Evolutionary conservation across 2,113 vertebrate species (phyloP), one percentile per base, ranked within the genome.

Genomic region (Eonycteris spelaea): DNA sequence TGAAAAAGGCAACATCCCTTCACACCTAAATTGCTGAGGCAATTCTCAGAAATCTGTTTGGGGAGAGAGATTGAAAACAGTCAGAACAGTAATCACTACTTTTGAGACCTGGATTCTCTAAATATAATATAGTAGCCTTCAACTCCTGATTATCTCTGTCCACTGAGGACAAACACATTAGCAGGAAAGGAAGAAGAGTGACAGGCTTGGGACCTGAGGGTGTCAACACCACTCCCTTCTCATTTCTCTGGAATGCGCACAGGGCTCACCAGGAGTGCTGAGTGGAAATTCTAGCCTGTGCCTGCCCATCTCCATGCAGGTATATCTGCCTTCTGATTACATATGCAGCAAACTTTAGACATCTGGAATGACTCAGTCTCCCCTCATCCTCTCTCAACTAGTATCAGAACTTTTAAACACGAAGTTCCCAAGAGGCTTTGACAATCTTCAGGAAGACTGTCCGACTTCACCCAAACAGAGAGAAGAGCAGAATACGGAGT

Each of bases 1-100:
- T 22, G 61, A 59, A 48, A 83, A 59, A 16, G 70, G 12, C 28
- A 78, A 71, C 35, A 80, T 48, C 57, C 57, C 74, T 95, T 75
- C 67, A 43, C 24, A 84, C 13, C 40, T 59, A 95, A 92, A 95
- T 12, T 91, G 74, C 53, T 59, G 11, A 83, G 70, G 61, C n/a
- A 63, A 68, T 86, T 82, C 83, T 78, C 70, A 90, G 95, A 86
- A 96, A 93, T 40, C 22, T 33, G 79, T 93, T 86, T 19, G 12
- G 95, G 79, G 15, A 86, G 26, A 79, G 22, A 82, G 48, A 82
- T 0, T 77, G 53, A 71, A 95, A 86, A 89, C n/a, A 89, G 55
- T 35, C 33, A 75, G 38, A 90, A 28, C 71, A 57, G 80, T 87
- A 85, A 96, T 86, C 74, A 45, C 92, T 18, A 73, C 53, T 35